Percentiles rank a stretch among this genome's conserved stretches.
phyloP scores from a whole-genome alignment of 2,888 invertebrate species.

The Tanytarsus gracilentus region DNA sequence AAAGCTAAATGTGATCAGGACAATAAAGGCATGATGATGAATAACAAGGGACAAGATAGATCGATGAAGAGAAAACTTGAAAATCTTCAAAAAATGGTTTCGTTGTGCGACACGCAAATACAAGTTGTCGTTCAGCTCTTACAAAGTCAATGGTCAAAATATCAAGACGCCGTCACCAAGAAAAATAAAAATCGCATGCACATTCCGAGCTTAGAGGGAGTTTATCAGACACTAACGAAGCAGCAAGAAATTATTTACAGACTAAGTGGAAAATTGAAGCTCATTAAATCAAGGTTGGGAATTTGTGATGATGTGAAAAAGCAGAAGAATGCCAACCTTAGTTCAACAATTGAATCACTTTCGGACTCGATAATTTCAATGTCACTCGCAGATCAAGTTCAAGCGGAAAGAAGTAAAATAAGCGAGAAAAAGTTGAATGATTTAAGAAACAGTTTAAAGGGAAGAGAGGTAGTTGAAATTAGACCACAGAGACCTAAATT shows the following conservation, averaged over 20 bases:
- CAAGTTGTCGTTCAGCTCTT: constrained; percentile 61
- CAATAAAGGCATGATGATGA: constrained; percentile 34
- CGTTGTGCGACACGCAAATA: constrained; percentile 67
- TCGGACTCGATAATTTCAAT: constrained; percentile 41
- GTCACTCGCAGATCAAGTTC: constrained; percentile 37
- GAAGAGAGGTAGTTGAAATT: constrained; percentile 35
- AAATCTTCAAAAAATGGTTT: constrained; percentile 58
- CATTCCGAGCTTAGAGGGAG: constrained; percentile 62
- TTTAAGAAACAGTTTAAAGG: constrained; percentile 35
- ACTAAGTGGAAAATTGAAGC: constrained; percentile 48
- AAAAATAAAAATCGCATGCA: constrained; percentile 44
- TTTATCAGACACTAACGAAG: constrained; percentile 69
- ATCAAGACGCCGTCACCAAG: constrained; percentile 47
- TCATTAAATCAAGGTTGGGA: constrained; percentile 38
- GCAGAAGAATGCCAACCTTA: not conserved
- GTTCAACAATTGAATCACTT: constrained; percentile 38
- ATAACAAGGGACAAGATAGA: constrained; percentile 34
- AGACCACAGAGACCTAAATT: constrained; percentile 41
- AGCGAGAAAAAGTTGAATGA: constrained; percentile 36
- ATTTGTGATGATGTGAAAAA: constrained; percentile 5
- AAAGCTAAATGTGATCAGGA: constrained; percentile 39
- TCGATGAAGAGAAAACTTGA: constrained; percentile 49
- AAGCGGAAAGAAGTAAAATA: constrained; percentile 36
- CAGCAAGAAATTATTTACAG: constrained; percentile 59
- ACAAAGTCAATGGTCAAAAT: constrained; percentile 67